Percentiles rank a stretch among this genome's conserved stretches.
Evolutionary conservation across 2,888 invertebrate species (phyloP).

Genomic region (Digitonthophagus gazella): DNA sequence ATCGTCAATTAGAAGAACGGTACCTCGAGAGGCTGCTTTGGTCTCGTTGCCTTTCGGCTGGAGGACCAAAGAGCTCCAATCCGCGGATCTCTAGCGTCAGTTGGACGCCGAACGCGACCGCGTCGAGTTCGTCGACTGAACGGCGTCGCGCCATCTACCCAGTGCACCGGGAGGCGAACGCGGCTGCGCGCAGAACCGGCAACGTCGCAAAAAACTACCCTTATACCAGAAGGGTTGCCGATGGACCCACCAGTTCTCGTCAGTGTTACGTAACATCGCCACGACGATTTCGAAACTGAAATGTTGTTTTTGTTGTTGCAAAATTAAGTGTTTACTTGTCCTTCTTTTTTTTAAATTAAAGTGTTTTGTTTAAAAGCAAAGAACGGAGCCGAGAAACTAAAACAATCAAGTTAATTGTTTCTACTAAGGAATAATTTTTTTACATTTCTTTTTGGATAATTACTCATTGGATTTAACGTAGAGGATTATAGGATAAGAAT

Average conservation of each 20-base stretch:
- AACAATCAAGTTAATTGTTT: too few relatives aligned
- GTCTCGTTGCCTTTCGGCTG: not conserved
- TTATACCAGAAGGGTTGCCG: not conserved
- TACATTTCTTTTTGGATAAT: too few relatives aligned
- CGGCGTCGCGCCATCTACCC: not conserved
- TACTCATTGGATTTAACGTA: too few relatives aligned
- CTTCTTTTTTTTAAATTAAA: not conserved
- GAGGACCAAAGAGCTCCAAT: not conserved
- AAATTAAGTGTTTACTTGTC: not conserved
- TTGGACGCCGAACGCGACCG: slow-evolving; percentile 4
- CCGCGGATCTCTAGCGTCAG: not conserved
- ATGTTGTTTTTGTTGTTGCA: not conserved
- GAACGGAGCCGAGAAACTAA: too few relatives aligned
- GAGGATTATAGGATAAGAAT: too few relatives aligned
- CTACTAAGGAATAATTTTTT: too few relatives aligned
- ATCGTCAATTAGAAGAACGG: slow-evolving; percentile 15
- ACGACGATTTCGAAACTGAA: not conserved
- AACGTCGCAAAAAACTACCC: not conserved
- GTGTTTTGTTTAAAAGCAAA: too few relatives aligned
- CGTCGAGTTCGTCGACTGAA: not conserved
- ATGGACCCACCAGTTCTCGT: not conserved
- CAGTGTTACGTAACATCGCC: not conserved
- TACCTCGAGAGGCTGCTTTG: slow-evolving; percentile 5
- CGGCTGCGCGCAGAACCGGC: not conserved
- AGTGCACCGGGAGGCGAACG: not conserved